Base-by-base conservation (phyloP, 2,113 vertebrate species). In the Tetrao urogallus region DNA sequence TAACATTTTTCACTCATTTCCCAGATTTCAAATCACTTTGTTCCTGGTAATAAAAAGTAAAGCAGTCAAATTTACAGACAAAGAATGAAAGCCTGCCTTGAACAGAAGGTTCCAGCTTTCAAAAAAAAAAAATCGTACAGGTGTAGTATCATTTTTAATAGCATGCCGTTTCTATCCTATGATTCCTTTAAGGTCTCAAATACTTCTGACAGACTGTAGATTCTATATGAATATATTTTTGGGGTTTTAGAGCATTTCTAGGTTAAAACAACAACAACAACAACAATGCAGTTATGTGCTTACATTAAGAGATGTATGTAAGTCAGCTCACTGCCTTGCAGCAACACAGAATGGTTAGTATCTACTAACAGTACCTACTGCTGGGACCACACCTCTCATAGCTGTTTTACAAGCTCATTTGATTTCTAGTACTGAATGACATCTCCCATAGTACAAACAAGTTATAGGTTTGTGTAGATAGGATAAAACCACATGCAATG, bases 381-480 rank as follows among this genome's bases (percentile, higher is more conserved):
- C 17, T 20, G 10, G 5, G n/a, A 52, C 32, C 82, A 90, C 3
- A 16, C 47, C 38, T 64, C 38, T 71, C 0, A 0, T 43, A 73
- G 43, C n/a, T 38, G 36, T 67, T 81, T 71, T 34, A 74, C 14
- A 75, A 56, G 47, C 47, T 84, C 73, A 54, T 36, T 65, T 89
- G 15, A 7, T 79, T 82, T 83, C 28, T 25, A 38, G 43, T 25
- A 61, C 34, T 43, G 16, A 78, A 17, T 50, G 58, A 19, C 13
- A 74, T 28, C 21, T 78, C 16, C 38, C 9, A 38, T 25, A 38
- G 17, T 86, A 47, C 18, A 78, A 52, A 17, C 13, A 42, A 86
- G 20, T 57, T 45, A 17, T 15, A 4, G 16, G 21, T 63, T 92
- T 67, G 18, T 0, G 1, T 10, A 65, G 8, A 50, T 13, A 82